Evolutionary conservation across 92 coral and sea anemone genomes (phyloP), one percentile per base, ranked within the genome.

Genomic region (Zoanthus gigantus): DNA sequence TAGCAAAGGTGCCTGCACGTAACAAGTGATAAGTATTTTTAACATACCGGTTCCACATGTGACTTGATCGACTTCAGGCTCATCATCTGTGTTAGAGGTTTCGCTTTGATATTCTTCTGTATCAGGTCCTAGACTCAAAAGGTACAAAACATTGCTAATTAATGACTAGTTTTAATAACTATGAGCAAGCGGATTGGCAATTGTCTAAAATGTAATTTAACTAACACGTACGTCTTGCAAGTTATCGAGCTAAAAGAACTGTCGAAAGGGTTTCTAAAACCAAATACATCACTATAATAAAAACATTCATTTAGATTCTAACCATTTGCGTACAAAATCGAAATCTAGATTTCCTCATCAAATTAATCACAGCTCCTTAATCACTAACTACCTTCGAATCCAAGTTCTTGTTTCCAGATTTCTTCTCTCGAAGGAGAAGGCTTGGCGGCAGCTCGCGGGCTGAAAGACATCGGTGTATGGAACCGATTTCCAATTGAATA

Each of bases 381-480:
- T 37, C 42, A 37, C 18, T 76, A 14, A 90, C 71, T 77, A 96
- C 98, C 98, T 63, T 92, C 95, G 15, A 96, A 83, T 42, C 99
- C 99, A 7, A 96, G 77, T 79, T 96, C 93, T 85, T 92, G 72
- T 63, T 90, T 92, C 98, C 96, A 96, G 34, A 96, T 72, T 79
- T 96, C 98, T 5, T 92, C 92, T 83, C 99, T 89, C 32, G 99
- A 96, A 15, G 98, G 99, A 48, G 99, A 96, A 18, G 99, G 99
- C 30, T 93, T 92, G 48, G 94, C 93, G 7, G 85, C 72, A 57
- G 90, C 69, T 9, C 94, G 87, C 67, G 98, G 99, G 65, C 76
- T 93, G 90, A 92, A 96, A 76, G 94, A 68, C 96, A 93, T 96
- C 37, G 99, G 99, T 8, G 95, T 92, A 61, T 96, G 95, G 86